These are phyloP conservation scores for Loris lydekkerianus DNA, from an alignment of 2,797 vertebrate species.

Conservation along the genomic window DNA sequence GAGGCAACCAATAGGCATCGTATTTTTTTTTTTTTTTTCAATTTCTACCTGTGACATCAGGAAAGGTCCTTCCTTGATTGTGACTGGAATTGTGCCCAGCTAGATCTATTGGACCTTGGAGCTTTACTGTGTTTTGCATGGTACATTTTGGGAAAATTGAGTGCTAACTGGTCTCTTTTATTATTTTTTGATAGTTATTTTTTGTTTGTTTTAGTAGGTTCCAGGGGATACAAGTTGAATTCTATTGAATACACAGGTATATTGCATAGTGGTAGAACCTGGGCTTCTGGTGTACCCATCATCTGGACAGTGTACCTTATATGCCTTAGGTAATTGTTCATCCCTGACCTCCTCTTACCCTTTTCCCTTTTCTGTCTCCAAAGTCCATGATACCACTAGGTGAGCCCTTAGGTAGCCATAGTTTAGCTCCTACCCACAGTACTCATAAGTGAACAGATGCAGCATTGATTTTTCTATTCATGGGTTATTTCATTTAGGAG, in stretches of 20 bases:
- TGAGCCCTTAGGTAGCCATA: not conserved
- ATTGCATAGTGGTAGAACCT: not conserved
- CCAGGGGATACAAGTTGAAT: not conserved
- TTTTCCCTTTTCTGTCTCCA: not conserved
- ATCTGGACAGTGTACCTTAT: fast-evolving
- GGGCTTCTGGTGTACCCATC: not conserved
- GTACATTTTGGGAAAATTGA: not conserved
- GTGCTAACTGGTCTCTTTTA: not conserved
- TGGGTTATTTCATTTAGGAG: not conserved
- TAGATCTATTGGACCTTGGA: not conserved
- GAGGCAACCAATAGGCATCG: not conserved
- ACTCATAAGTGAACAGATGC: not conserved
- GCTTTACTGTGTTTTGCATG: not conserved
- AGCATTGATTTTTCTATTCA: not conserved
- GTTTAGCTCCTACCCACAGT: not conserved
- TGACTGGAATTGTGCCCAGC: not conserved
- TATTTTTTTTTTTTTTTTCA: not conserved
- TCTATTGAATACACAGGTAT: not conserved
- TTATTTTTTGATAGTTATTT: not conserved
- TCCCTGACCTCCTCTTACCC: not conserved
- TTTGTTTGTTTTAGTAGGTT: not conserved
- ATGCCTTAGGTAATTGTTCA: not conserved
- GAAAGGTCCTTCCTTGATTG: not conserved
- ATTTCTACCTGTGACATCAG: not conserved
- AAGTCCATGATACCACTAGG: not conserved